Evolutionary conservation across 2,113 vertebrate genomes (phyloP).

Genomic region (Panthera uncia): DNA sequence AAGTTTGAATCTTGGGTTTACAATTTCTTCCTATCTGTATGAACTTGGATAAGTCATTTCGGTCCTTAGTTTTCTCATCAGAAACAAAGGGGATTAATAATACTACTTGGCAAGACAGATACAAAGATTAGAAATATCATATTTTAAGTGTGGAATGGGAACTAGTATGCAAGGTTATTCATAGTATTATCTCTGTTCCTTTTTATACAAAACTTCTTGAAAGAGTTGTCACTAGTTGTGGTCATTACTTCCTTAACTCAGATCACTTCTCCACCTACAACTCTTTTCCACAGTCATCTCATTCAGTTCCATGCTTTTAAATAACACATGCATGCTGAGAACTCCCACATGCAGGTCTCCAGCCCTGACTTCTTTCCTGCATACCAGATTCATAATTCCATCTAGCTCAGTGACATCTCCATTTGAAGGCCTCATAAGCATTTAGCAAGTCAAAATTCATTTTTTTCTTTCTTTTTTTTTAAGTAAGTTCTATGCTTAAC

Average conservation of each 20-base stretch:
- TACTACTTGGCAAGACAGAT: not conserved
- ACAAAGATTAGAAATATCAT: not conserved
- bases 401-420: not conserved
- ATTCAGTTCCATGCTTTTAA: not conserved
- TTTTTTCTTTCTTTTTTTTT: not conserved
- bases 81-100: not conserved
- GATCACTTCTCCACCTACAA: not conserved
- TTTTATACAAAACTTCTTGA: not conserved
- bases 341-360: not conserved
- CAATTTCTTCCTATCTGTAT: not conserved
- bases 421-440: not conserved
- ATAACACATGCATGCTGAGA: not conserved
- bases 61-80: not conserved
- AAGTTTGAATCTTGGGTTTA: not conserved
- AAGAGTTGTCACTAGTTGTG: not conserved
- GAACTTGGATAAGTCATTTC: not conserved
- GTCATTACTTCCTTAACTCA: not conserved
- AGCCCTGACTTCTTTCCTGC: not conserved
- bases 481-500: not conserved
- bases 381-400: not conserved
- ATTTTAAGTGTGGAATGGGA: not conserved
- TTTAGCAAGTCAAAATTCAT: not conserved
- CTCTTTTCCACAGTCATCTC: not conserved
- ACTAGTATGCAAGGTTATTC: not conserved
- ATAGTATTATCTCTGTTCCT: not conserved